Evolutionary conservation across 1,140 invertebrate species (phyloP).

Genomic region (Procambarus clarkii): DNA sequence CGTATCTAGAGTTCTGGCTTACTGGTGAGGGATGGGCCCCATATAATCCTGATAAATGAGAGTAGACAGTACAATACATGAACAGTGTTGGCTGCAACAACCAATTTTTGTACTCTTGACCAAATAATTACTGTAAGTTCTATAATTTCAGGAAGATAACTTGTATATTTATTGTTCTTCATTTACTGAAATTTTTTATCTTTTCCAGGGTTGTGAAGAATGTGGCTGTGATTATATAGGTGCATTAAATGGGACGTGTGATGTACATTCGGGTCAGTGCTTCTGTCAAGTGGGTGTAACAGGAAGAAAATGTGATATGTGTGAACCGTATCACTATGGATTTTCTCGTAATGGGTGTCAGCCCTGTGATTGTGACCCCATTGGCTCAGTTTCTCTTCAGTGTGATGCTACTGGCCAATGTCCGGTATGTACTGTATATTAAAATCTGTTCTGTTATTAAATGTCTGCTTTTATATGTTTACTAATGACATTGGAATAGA

Average conservation of each 20-base stretch:
- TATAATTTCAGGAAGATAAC: background rate
- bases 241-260: constrained; percentile 88
- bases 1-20: too few relatives aligned
- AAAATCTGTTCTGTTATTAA: background rate
- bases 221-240: constrained; percentile 92
- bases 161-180: background rate
- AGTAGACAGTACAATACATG: too few relatives aligned
- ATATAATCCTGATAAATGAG: too few relatives aligned
- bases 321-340: constrained; percentile 90
- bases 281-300: constrained; percentile 90
- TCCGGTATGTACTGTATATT: constrained; percentile 79
- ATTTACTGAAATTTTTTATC: constrained; percentile 27
- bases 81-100: too few relatives aligned
- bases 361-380: constrained; percentile 90
- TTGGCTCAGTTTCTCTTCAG: constrained; percentile 89
- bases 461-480: too few relatives aligned
- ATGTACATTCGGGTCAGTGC: constrained; percentile 89
- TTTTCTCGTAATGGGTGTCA: constrained; percentile 91
- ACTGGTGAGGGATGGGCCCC: too few relatives aligned
- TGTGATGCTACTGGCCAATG: constrained; percentile 89
- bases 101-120: too few relatives aligned
- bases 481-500: too few relatives aligned
- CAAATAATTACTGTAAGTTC: too few relatives aligned
- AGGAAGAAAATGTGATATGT: constrained; percentile 88
- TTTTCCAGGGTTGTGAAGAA: constrained; percentile 83